Evolutionary conservation across 2,113 vertebrate species (phyloP), one percentile per base, ranked within the genome.

Genomic region (Columba janthina): DNA sequence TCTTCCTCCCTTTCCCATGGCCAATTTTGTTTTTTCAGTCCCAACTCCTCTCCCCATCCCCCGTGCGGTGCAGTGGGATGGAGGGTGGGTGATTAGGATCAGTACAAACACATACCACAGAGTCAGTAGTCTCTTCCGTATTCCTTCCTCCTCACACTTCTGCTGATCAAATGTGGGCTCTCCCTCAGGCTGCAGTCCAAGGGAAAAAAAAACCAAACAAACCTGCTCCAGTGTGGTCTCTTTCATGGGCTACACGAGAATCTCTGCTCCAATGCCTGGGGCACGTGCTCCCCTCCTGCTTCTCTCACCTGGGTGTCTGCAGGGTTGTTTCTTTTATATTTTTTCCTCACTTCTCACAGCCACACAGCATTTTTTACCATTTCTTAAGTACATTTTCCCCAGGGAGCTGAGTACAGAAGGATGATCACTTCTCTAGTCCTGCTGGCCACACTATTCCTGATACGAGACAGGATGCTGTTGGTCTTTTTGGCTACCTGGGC

Each of bases 1-100:
- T 62, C 22, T 50, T 70, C 70, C 7, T 65, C 6, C 15, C 5
- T 81, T 75, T 70, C 22, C 25, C 38, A 54, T 51, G 20, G 11
- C 9, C 36, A 73, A 4, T 15, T 57, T 64, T 44, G 9, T 20
- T 36, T 66, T 72, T 85, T 60, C 20, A 25, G 5, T 73, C 24
- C 9, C n/a, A 73, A 2, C 15, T 42, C 17, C 31, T 64, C 42
- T 70, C 6, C 15, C 38, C 14, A 29, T 2, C 6, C 16, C 21
- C 0, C 6, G 0, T 44, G 32, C 1, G 1, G 42, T 22, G 22
- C 44, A 32, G 16, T 15, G 31, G 26, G 13, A 34, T 57, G 24
- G 34, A 56, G 18, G 9, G 38, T 79, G 57, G 10, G 10, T 65
- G 29, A 65, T n/a, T 29, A 57, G 3, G 9, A 16, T 44, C 20